Conservation (phyloP, 2,888 invertebrate genomes). For the Eurytoma californica region DNA sequence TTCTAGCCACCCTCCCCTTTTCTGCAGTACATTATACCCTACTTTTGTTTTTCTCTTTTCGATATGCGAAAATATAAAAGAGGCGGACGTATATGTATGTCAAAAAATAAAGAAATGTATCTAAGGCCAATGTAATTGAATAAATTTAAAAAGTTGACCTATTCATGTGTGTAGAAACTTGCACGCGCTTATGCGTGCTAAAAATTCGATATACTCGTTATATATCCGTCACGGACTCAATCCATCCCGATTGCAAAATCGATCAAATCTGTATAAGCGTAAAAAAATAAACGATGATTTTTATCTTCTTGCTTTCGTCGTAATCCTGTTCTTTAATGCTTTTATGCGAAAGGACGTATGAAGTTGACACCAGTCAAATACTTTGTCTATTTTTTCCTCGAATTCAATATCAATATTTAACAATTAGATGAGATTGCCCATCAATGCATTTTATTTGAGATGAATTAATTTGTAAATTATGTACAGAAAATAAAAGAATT, state of each 20-base stretch:
- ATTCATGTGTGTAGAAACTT: slow-evolving; percentile 15
- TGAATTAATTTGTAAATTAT: too few relatives aligned
- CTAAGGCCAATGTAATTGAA: slow-evolving; percentile 45
- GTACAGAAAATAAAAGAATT: too few relatives aligned
- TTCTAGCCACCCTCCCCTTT: too few relatives aligned
- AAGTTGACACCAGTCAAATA: too few relatives aligned
- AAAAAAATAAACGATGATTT: not conserved
- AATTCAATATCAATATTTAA: too few relatives aligned
- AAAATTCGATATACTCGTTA: slow-evolving; percentile 21
- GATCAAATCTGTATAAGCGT: not conserved
- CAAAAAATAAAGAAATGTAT: slow-evolving; percentile 14
- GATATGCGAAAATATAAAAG: too few relatives aligned
- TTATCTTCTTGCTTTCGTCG: not conserved
- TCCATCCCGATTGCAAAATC: slow-evolving; percentile 32
- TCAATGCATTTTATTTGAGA: too few relatives aligned
- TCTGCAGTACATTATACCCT: not conserved
- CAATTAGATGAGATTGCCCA: too few relatives aligned
- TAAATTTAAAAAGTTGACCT: slow-evolving; percentile 55
- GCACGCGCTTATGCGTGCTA: not conserved
- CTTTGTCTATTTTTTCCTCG: too few relatives aligned
- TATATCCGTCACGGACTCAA: slow-evolving; percentile 23
- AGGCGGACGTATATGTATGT: not conserved
- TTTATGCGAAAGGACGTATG: too few relatives aligned
- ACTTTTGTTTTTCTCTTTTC: not conserved
- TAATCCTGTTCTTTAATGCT: too few relatives aligned